Conservation (phyloP, 2,113 vertebrate species). For the Sturnira hondurensis region DNA sequence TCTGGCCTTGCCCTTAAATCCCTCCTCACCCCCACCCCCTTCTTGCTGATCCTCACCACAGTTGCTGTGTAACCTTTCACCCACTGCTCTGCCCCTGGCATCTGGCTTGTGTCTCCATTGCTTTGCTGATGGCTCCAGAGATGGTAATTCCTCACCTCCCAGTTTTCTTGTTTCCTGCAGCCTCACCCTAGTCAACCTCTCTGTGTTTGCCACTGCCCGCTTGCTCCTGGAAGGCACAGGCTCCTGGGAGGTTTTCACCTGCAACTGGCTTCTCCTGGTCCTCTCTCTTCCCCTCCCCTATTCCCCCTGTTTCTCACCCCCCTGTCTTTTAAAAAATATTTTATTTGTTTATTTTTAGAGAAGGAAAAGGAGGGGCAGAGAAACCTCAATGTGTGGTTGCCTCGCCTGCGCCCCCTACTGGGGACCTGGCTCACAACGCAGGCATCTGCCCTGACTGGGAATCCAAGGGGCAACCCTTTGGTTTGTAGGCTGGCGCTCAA, state of each 20-base stretch:
- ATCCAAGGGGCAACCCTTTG: no score
- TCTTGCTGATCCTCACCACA: background rate
- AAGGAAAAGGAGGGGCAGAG: no score
- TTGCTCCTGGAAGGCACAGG: background rate
- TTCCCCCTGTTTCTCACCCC: background rate
- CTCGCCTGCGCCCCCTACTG: no score
- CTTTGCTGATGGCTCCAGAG: background rate
- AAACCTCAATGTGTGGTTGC: no score
- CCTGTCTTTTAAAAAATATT: no score
- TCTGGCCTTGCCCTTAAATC: background rate
- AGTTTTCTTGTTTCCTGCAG: background rate
- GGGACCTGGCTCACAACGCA: no score
- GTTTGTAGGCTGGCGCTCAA: no score
- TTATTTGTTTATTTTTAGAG: no score
- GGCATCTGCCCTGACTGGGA: no score
- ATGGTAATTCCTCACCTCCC: background rate
- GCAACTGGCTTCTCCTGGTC: background rate
- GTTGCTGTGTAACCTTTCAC: background rate
- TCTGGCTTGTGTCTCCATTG: background rate
- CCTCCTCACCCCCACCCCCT: background rate
- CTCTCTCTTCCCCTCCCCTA: no score
- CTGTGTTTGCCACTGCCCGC: background rate
- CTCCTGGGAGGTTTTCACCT: background rate
- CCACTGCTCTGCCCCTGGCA: background rate
- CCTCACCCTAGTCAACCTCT: background rate